Percentiles rank a stretch among this genome's conserved stretches.
Conservation (phyloP, 1,140 invertebrate species). For the Zophobas atratus region DNA sequence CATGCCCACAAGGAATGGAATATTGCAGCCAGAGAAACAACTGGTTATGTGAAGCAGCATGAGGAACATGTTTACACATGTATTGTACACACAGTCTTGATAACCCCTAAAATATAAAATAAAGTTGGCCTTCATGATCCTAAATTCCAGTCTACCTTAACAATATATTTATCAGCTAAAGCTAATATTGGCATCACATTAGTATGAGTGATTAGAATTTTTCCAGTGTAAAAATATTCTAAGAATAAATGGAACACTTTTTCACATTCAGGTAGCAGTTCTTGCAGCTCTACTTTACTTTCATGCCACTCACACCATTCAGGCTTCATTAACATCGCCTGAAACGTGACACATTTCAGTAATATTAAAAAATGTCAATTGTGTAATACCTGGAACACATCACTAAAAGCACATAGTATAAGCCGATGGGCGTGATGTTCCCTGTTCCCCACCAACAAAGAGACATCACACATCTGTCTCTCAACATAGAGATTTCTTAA, state of each 20-base stretch:
- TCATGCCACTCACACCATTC: slow-evolving; percentile 94
- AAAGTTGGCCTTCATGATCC: slow-evolving; percentile 24
- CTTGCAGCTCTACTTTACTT: slow-evolving; percentile 86
- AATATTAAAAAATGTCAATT: slow-evolving; percentile 9
- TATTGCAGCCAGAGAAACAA: slow-evolving; percentile 94
- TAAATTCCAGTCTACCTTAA: slow-evolving; percentile 74
- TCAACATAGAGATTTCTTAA: slow-evolving; percentile 63
- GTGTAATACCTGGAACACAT: slow-evolving; percentile 89
- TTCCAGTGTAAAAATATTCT: slow-evolving; percentile 94
- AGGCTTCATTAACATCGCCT: slow-evolving; percentile 96
- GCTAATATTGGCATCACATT: slow-evolving; percentile 89
- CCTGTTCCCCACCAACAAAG: slow-evolving; percentile 67
- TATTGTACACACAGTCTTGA: slow-evolving; percentile 87
- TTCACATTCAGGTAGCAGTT: slow-evolving; percentile 85
- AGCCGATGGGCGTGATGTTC: slow-evolving; percentile 92
- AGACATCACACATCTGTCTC: slow-evolving; percentile 65
- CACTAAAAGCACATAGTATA: slow-evolving; percentile 94
- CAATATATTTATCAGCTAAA: slow-evolving; percentile 95
- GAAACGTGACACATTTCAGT: slow-evolving; percentile 50
- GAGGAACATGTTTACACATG: slow-evolving; percentile 90
- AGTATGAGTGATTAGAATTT: slow-evolving; percentile 86
- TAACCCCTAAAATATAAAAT: slow-evolving; percentile 77
- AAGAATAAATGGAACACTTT: slow-evolving; percentile 92
- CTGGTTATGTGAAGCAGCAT: slow-evolving; percentile 84
- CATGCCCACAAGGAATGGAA: slow-evolving; percentile 86